Conservation (phyloP, 2,113 vertebrate genomes). For the Trematomus loennbergii region DNA sequence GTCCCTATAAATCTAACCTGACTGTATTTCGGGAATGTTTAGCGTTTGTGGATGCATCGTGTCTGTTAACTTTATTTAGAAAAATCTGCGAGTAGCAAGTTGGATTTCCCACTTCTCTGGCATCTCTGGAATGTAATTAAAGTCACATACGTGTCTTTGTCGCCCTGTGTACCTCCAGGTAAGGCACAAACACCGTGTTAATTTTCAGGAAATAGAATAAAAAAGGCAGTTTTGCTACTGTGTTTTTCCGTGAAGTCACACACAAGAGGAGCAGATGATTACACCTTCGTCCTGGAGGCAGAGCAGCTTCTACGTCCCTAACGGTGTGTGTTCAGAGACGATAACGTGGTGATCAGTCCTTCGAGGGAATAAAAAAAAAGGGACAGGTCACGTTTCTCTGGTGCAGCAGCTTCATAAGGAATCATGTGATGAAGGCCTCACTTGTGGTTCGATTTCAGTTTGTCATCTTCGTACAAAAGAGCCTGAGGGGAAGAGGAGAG, state of each 20-base stretch:
- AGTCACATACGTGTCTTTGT: background rate
- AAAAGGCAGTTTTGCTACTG: background rate
- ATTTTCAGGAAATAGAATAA: background rate
- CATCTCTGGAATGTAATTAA: background rate
- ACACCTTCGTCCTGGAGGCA: background rate
- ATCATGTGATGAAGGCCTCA: slow-evolving; percentile 4
- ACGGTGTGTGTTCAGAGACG: background rate
- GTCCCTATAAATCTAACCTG: too few relatives aligned
- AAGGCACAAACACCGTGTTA: slow-evolving; percentile 10
- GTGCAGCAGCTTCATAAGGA: background rate
- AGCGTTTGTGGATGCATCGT: too few relatives aligned
- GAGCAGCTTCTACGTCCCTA: background rate
- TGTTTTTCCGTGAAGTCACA: background rate
- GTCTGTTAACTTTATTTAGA: too few relatives aligned
- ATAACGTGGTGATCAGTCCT: background rate
- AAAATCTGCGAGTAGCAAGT: too few relatives aligned
- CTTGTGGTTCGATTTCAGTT: slow-evolving; percentile 25
- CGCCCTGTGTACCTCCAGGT: background rate
- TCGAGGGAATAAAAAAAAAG: background rate
- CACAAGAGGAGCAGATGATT: background rate
- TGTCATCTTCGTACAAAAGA: slow-evolving; percentile 59
- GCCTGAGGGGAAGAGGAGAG: slow-evolving; percentile 50
- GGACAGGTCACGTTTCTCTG: background rate
- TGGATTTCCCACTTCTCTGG: background rate
- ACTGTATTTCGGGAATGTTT: too few relatives aligned